Conservation (phyloP, 2,888 invertebrate species). For the Lapara coniferarum region DNA sequence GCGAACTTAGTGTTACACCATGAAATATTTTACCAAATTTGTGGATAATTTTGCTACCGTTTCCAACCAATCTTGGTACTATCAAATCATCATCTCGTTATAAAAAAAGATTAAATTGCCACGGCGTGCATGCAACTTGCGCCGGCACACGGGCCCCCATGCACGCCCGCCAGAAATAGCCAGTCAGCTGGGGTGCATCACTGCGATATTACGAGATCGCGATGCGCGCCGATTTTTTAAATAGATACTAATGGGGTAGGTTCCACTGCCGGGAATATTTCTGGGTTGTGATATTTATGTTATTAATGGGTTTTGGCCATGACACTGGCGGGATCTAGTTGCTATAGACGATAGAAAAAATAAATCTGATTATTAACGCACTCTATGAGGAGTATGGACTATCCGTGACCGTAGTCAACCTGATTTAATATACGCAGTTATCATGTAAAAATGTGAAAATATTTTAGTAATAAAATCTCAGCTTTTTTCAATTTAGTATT, state of each 20-base stretch:
- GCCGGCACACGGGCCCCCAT: constrained; percentile 44
- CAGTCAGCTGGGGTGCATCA: constrained; percentile 76
- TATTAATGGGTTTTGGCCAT: neutral
- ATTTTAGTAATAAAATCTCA: too few relatives aligned
- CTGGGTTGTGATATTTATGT: neutral
- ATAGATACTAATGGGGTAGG: constrained; percentile 37
- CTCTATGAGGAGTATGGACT: too few relatives aligned
- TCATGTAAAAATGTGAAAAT: too few relatives aligned
- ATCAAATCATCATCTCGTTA: neutral
- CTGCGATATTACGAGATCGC: constrained; percentile 52
- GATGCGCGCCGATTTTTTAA: constrained; percentile 38
- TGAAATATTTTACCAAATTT: too few relatives aligned
- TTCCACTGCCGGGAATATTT: constrained; percentile 3
- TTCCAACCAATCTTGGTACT: too few relatives aligned
- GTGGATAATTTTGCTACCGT: too few relatives aligned
- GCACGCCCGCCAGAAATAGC: constrained; percentile 67
- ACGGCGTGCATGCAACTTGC: constrained; percentile 19
- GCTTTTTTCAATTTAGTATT: too few relatives aligned
- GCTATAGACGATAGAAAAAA: neutral
- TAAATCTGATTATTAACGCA: too few relatives aligned
- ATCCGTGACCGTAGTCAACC: too few relatives aligned
- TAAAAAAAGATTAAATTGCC: constrained; percentile 12
- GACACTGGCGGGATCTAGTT: neutral
- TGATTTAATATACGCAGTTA: too few relatives aligned
- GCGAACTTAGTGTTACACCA: too few relatives aligned